Base-by-base conservation (phyloP, 2,888 invertebrate species). In the Glyphotaelius pellucidus region DNA sequence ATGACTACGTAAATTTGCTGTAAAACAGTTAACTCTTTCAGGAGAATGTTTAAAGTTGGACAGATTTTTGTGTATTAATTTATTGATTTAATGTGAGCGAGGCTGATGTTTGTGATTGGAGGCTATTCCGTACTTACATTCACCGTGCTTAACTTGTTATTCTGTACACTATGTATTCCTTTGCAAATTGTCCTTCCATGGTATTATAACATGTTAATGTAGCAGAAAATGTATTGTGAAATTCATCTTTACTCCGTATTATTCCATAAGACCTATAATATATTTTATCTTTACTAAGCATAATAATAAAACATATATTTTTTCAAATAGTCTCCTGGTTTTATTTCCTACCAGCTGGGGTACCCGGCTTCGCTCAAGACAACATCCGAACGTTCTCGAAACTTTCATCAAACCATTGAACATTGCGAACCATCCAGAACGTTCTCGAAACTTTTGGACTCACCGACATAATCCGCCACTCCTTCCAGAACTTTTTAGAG, bases 241-340 rank as follows among this genome's bases (percentile, higher is more conserved):
- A 86, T 30, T 86, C 42, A 42, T 86, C 52, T 87, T 87, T 52
- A 52, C 47, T 47, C 83, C 35, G 83, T 35, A 83, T 83, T 83
- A 83, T 83, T 38, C 83, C 19, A 83, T 83, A 67, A 67, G 67
- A 67, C 67, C 67, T 67, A 67, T n/a, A 67, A 67, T 81, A 81
- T 81, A 88, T 67, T 88, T 88, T 67, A 88, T 52, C 32, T 88
- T 30, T 88, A 88, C 30, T 67, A 88, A 25, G 52, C 88, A 88
- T 88, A 52, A 67, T 67, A 67, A 88, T 52, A 67, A 88, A 32
- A 52, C 67, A 88, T 88, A 88, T 88, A 88, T 88, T 88, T 88
- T 86, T 88, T 88, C 88, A 88, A 67, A 88, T 67, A 88, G 3
- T 67, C 9, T 32, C 30, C n/a, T 86, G n/a, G 88, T 88, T 88